Percentiles rank a stretch among this genome's conserved stretches.
phyloP scores from a whole-genome alignment of 2,797 vertebrate genomes.

The Macroramphosus scolopax region DNA sequence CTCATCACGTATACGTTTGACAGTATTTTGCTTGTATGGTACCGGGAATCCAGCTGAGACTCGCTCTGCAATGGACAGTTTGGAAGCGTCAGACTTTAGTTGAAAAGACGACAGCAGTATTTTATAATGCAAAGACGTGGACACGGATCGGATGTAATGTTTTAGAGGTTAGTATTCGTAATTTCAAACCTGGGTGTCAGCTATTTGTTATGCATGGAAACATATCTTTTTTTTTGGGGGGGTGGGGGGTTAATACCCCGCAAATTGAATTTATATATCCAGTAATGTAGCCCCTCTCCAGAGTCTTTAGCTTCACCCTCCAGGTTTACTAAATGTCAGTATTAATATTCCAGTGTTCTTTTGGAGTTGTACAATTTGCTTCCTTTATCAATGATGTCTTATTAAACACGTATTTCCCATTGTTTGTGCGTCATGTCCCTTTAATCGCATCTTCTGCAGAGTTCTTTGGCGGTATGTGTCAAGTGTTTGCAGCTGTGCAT shows the following conservation, averaged over 20 bases:
- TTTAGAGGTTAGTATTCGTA: conserved; percentile 6
- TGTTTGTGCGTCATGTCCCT: conserved; percentile 1
- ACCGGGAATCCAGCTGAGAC: conserved; percentile 6
- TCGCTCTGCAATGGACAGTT: conserved; percentile 4
- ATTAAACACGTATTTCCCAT: conserved; percentile 40
- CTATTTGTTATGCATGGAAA: conserved; percentile 8
- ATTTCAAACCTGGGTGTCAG: not conserved
- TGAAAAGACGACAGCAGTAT: conserved; percentile 1
- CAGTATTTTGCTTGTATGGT: conserved; percentile 20
- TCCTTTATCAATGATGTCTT: conserved; percentile 2
- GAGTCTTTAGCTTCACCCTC: conserved; percentile 16
- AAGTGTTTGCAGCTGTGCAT: no score
- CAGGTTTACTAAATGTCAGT: conserved; percentile 51
- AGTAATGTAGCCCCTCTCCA: conserved; percentile 1
- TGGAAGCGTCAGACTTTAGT: not conserved
- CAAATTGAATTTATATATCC: conserved; percentile 4
- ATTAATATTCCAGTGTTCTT: conserved; percentile 57
- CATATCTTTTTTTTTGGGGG: not conserved
- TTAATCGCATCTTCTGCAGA: not conserved
- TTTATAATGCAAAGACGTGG: conserved; percentile 15
- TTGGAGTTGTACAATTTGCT: conserved; percentile 48
- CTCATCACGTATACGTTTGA: conserved; percentile 1
- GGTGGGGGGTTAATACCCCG: not conserved
- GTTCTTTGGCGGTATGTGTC: no score
- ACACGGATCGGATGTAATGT: conserved; percentile 27